Evolutionary conservation across 1,140 invertebrate species (phyloP), one percentile per base, ranked within the genome.

Genomic region (Liolophura sinensis): DNA sequence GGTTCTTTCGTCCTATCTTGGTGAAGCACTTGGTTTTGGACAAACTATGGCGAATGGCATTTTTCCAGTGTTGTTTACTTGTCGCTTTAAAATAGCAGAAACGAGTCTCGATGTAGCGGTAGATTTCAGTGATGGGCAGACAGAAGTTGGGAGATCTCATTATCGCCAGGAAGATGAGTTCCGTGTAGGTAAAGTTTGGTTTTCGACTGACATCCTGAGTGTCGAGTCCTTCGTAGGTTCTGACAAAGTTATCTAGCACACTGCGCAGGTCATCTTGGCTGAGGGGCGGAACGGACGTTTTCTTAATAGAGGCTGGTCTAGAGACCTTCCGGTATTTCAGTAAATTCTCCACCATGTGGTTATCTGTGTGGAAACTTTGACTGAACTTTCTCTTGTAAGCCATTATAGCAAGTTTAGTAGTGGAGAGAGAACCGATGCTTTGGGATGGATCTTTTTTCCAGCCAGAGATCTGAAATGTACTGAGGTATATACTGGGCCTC

Each of bases 21-120:
- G 71, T 72, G 62, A 79, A 79, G 57, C 77, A 76, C 54, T 78
- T 76, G 12, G 76, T 79, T 57, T 78, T 78, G 0, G 75, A 76
- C 14, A 79, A 59, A 63, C 76, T 79, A 60, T 79, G 77, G 49
- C 77, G 65, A 0, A 78, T 68, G 14, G 77, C 76, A 65, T 79
- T 79, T 55, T 73, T 76, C 77, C 77, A 79, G 40, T 76, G 73
- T 55, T 69, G 64, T 15, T 73, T 60, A 12, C 62, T 69, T 20
- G 73, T 72, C 14, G 67, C 66, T 52, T 63, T 64, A 62, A 76
- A 79, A 60, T 73, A 79, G 0, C 62, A 27, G 62, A 78, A 79
- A 22, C 74, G 69, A 18, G 27, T 68, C 55, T 75, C 68, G 16
- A 76, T 73, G 59, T 77, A 79, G 40, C 69, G 74, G 62, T 79